Percentiles rank a stretch among this genome's conserved stretches.
Evolutionary conservation across 2,888 invertebrate genomes (phyloP).

Genomic region (Selenia dentaria): DNA sequence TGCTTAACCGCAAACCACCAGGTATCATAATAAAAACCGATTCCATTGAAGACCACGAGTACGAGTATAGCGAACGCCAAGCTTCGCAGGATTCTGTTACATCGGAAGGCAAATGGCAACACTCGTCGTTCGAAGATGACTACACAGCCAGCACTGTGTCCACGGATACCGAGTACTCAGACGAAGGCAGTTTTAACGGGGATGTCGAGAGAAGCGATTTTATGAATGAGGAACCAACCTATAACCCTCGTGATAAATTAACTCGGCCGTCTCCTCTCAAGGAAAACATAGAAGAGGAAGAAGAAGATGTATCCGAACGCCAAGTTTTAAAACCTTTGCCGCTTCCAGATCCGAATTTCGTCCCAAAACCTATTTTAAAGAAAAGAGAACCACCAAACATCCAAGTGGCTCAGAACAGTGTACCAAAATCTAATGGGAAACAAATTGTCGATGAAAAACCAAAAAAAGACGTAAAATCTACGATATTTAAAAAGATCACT

Average conservation of each 20-base stretch:
- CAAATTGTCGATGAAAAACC: conserved; percentile 42
- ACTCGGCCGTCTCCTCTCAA: conserved; percentile 51
- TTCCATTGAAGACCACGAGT: conserved; percentile 58
- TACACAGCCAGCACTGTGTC: conserved; percentile 87
- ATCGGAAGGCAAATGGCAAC: conserved; percentile 74
- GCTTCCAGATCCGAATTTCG: conserved; percentile 88
- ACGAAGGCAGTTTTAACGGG: conserved; percentile 68
- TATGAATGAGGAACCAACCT: conserved; percentile 86
- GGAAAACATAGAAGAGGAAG: conserved; percentile 57
- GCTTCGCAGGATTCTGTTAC: conserved; percentile 57
- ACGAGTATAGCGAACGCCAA: conserved; percentile 51
- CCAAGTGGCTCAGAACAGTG: conserved; percentile 35
- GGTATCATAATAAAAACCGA: conserved; percentile 66
- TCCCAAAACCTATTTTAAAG: conserved; percentile 93
- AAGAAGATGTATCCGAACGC: conserved; percentile 80
- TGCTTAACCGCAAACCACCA: conserved; percentile 42
- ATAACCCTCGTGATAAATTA: conserved; percentile 86
- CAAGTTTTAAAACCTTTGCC: conserved; percentile 86
- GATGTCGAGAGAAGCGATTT: conserved; percentile 59
- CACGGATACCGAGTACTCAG: conserved; percentile 73
- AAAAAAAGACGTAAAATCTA: conserved; percentile 67
- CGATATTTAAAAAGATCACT: conserved; percentile 71
- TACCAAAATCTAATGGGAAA: conserved; percentile 44
- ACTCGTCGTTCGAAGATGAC: conserved; percentile 83
- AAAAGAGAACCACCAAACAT: conserved; percentile 67